phyloP scores from a whole-genome alignment of 2,888 invertebrate genomes.

The Xanthia icteritia region DNA sequence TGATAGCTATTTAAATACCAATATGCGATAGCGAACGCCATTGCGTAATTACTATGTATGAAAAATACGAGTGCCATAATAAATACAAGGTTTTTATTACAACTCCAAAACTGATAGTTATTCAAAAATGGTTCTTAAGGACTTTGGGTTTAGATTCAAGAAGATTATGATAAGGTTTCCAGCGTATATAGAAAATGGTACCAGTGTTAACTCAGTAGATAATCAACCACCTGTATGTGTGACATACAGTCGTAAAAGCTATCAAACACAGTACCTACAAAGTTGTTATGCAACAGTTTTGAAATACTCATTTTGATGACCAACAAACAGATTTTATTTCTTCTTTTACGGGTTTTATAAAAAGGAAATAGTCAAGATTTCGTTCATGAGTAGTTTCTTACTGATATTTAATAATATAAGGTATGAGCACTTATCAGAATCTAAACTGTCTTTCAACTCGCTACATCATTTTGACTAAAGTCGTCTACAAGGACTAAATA shows the following conservation, averaged over 20 bases:
- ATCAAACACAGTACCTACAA: background rate
- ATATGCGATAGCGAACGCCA: slow-evolving; percentile 61
- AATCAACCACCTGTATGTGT: slow-evolving; percentile 65
- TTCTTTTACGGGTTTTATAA: background rate
- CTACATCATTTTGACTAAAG: background rate
- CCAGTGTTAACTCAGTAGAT: slow-evolving; percentile 63
- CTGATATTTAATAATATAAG: background rate
- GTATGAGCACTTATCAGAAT: background rate
- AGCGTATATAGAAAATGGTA: slow-evolving; percentile 46
- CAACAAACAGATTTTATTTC: background rate
- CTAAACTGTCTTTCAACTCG: background rate
- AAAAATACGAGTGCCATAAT: slow-evolving; percentile 63
- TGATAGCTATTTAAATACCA: slow-evolving; percentile 65
- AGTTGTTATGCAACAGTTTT: background rate
- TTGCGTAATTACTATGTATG: slow-evolving; percentile 65
- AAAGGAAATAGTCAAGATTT: background rate
- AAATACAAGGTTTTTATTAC: slow-evolving; percentile 19
- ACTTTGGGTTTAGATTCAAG: slow-evolving; percentile 9
- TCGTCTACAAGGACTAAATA: background rate
- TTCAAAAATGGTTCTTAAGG: slow-evolving; percentile 16
- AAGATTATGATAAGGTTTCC: slow-evolving; percentile 1
- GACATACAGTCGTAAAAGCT: slow-evolving; percentile 49
- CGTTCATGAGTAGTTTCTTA: background rate
- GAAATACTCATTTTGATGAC: background rate
- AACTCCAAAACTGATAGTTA: slow-evolving; percentile 8